Evolutionary conservation across 1,140 invertebrate genomes (phyloP).

Genomic region (Trichogramma pretiosum): DNA sequence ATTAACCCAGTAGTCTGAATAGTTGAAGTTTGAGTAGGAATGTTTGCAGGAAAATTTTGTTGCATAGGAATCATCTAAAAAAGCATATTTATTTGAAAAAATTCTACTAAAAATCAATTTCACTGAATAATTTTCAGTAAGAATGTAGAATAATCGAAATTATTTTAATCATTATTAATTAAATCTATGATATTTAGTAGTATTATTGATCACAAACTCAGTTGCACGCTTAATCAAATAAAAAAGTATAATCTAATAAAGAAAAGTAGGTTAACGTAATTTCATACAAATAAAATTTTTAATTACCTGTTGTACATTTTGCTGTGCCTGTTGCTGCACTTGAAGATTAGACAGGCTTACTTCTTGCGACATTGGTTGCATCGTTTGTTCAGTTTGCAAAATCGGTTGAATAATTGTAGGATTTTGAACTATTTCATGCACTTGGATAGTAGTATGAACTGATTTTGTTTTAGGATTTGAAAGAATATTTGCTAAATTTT

Average conservation of each 20-base stretch:
- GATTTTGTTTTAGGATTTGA: slow-evolving; percentile 43
- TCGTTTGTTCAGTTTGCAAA: slow-evolving; percentile 36
- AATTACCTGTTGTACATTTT: slow-evolving; percentile 25
- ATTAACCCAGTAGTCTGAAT: slow-evolving; percentile 6
- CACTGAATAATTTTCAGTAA: no score
- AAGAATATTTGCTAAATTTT: slow-evolving; percentile 43
- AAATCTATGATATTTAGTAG: neutral
- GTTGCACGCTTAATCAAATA: no score
- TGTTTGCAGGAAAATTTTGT: slow-evolving; percentile 14
- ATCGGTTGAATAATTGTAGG: slow-evolving; percentile 15
- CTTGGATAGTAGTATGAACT: slow-evolving; percentile 27
- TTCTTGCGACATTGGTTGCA: slow-evolving; percentile 39
- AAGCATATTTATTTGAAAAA: no score
- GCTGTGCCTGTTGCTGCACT: slow-evolving; percentile 25
- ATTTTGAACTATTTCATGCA: slow-evolving; percentile 24
- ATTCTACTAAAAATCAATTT: no score
- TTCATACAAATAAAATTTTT: no score
- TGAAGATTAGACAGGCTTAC: slow-evolving; percentile 19
- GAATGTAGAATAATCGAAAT: neutral
- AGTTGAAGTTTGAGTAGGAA: slow-evolving; percentile 18
- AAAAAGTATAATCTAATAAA: no score
- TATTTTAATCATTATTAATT: neutral
- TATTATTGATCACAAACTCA: no score
- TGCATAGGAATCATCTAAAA: slow-evolving; percentile 12
- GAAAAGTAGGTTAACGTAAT: no score